Evolutionary conservation across 2,888 invertebrate genomes (phyloP).

Genomic region (Melitaea athalia): DNA sequence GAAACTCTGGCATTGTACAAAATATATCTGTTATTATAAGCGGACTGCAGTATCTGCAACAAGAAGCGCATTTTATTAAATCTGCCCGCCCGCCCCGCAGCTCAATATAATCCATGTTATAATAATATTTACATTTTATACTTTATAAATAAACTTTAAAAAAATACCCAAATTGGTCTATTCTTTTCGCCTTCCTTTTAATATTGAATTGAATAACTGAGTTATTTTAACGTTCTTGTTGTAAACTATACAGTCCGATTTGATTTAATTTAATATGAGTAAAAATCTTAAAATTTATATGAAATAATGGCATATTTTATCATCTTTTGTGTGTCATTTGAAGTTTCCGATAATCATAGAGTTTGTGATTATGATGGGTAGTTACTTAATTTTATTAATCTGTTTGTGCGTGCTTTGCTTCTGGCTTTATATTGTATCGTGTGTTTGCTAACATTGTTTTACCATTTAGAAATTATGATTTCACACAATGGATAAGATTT

Average conservation of each 20-base stretch:
- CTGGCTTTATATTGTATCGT: neutral
- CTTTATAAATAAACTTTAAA: slow-evolving; percentile 32
- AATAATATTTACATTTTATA: slow-evolving; percentile 36
- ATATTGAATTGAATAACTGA: neutral
- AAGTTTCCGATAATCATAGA: no score
- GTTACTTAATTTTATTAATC: no score
- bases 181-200: slow-evolving; percentile 24
- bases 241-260: no score
- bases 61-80: neutral
- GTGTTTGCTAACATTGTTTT: slow-evolving; percentile 11
- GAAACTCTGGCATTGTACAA: slow-evolving; percentile 19
- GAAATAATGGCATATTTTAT: no score
- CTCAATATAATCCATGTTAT: slow-evolving; percentile 28
- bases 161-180: slow-evolving; percentile 29
- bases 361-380: no score
- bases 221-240: neutral
- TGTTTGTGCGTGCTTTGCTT: slow-evolving; percentile 9
- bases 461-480: neutral
- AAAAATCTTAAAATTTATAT: no score
- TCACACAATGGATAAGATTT: neutral
- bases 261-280: no score
- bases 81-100: neutral
- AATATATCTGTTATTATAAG: slow-evolving; percentile 23
- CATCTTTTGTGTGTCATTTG: no score
- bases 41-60: slow-evolving; percentile 6